Conservation (phyloP, 2,797 vertebrate species). For the Enteromius viviparus region DNA sequence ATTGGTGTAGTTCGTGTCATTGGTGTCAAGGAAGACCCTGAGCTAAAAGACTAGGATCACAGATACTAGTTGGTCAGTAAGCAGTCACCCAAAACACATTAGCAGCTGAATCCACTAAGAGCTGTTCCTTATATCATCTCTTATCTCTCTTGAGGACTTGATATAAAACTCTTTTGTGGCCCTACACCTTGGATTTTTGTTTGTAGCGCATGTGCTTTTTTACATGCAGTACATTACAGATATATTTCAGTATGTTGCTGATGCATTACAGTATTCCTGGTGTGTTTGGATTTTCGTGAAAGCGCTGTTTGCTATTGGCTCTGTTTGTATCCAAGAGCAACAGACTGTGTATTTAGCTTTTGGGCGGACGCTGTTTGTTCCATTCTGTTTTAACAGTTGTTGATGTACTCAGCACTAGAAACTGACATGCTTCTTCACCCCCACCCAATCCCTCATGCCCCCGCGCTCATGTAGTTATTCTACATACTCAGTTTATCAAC, state of each 20-base stretch:
- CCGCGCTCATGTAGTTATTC: conserved; percentile 19
- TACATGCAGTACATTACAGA: neutral
- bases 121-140: neutral
- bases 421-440: conserved; percentile 8
- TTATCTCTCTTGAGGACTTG: neutral
- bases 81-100: neutral
- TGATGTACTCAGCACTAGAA: conserved; percentile 28
- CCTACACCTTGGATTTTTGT: neutral
- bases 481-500: conserved; percentile 41
- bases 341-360: conserved; percentile 49
- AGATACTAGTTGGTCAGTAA: neutral
- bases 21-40: neutral
- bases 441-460: neutral
- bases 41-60: neutral
- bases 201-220: neutral
- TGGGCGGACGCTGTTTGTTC: conserved; percentile 35
- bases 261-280: neutral
- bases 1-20: neutral
- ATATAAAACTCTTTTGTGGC: neutral
- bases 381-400: conserved; percentile 40
- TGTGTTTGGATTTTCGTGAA: neutral
- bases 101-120: neutral
- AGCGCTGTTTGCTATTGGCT: neutral
- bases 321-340: conserved; percentile 15
- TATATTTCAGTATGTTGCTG: neutral